A percentile compares a stretch with the other conserved stretches of the same genome.
Conservation (phyloP, 2,113 vertebrate species). For the Coryphaenoides rupestris region DNA sequence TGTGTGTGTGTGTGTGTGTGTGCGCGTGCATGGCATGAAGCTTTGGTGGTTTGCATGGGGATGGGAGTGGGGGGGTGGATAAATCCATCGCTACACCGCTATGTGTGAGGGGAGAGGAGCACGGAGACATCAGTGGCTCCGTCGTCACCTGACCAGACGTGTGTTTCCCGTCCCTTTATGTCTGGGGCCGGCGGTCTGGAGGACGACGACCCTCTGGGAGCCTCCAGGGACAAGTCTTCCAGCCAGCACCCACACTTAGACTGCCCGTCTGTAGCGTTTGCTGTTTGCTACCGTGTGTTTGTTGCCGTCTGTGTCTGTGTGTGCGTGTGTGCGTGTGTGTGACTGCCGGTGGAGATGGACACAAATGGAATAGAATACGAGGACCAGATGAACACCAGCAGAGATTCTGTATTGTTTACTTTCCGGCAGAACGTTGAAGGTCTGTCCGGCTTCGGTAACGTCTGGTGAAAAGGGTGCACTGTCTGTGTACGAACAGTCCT, state of each 20-base stretch:
- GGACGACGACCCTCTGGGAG: conserved; percentile 17
- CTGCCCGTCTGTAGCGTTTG: not conserved
- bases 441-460: conserved; percentile 30
- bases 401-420: too few relatives aligned
- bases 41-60: conserved; percentile 53
- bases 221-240: conserved; percentile 16
- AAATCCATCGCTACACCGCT: conserved; percentile 29
- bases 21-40: conserved; percentile 15
- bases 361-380: too few relatives aligned
- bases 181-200: conserved; percentile 9
- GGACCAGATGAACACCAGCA: too few relatives aligned
- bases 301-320: too few relatives aligned
- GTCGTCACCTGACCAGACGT: conserved; percentile 4
- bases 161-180: conserved; percentile 24
- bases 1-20: conserved; percentile 19
- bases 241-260: conserved; percentile 10
- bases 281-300: too few relatives aligned
- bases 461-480: conserved; percentile 11
- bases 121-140: not conserved
- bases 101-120: not conserved
- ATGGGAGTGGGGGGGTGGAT: conserved; percentile 23
- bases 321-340: too few relatives aligned
- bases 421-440: not conserved
- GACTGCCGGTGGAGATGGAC: too few relatives aligned
- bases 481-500: not conserved